Conservation (phyloP, 2,797 vertebrate species). For the Luscinia luscinia region DNA sequence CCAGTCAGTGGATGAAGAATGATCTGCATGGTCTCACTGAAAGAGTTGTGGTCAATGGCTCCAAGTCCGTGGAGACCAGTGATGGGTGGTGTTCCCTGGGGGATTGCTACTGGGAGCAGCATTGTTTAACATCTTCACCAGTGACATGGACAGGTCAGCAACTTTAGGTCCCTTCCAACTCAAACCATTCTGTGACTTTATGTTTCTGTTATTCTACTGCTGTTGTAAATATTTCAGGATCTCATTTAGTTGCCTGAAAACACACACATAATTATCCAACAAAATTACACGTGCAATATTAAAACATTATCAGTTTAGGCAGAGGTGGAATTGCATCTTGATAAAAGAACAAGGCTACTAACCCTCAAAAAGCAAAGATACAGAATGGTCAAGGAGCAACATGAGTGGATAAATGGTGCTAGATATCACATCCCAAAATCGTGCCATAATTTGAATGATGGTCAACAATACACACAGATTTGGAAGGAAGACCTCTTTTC, state of each 20-base stretch:
- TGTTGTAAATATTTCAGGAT: neutral
- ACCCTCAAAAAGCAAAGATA: neutral
- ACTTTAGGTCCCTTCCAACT: neutral
- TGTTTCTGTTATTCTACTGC: neutral
- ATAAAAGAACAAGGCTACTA: neutral
- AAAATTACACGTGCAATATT: neutral
- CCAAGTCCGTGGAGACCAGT: accelerated
- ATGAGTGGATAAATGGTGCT: neutral
- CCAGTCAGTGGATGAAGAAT: neutral
- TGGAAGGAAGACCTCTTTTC: neutral
- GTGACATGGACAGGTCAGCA: no score
- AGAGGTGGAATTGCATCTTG: neutral
- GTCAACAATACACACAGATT: neutral
- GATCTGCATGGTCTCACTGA: neutral
- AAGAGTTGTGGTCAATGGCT: neutral
- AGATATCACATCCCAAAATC: neutral
- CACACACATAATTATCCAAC: neutral
- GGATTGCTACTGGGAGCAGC: accelerated
- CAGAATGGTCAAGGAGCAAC: neutral
- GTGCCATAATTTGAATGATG: neutral
- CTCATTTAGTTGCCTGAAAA: neutral
- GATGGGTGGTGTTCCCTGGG: neutral
- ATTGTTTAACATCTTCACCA: neutral
- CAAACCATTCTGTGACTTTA: neutral
- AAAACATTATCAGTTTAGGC: neutral